Evolutionary conservation across 2,888 invertebrate species (phyloP).

Genomic region (Leptinotarsa peninsularis): DNA sequence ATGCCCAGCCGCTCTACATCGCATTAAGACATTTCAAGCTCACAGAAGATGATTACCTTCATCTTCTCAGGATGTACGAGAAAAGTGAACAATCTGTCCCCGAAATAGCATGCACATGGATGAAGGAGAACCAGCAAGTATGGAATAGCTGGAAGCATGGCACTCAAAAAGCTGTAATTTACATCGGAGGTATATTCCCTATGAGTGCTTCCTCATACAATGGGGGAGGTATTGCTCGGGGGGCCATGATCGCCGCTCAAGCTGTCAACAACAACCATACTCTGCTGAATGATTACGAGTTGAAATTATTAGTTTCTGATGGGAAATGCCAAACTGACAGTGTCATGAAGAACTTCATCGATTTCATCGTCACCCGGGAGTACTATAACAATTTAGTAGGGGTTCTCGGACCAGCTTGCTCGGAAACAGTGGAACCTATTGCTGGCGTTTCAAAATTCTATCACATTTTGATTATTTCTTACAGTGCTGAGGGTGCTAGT

Average conservation of each 20-base stretch:
- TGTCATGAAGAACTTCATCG: constrained; percentile 81
- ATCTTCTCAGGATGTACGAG: constrained; percentile 51
- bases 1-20: constrained; percentile 68
- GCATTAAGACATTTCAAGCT: constrained; percentile 69
- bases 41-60: constrained; percentile 68
- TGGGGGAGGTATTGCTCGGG: constrained; percentile 72
- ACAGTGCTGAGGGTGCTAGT: constrained; percentile 82
- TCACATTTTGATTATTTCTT: constrained; percentile 79
- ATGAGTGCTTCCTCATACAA: constrained; percentile 72
- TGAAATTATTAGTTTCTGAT: constrained; percentile 71
- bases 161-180: constrained; percentile 63
- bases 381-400: constrained; percentile 74
- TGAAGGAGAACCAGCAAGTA: constrained; percentile 66
- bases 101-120: constrained; percentile 77
- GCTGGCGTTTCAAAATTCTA: constrained; percentile 82
- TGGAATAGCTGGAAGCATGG: constrained; percentile 67
- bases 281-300: constrained; percentile 67
- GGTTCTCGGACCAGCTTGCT: constrained; percentile 83
- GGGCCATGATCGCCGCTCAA: constrained; percentile 73
- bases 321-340: constrained; percentile 79
- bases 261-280: constrained; percentile 72
- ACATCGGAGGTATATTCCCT: constrained; percentile 80
- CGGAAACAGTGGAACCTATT: constrained; percentile 83
- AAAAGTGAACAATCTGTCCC: constrained; percentile 52
- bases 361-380: constrained; percentile 71